These are phyloP conservation scores for Pyrocephalus nanus DNA, from an alignment of 2,797 vertebrate genomes.

Conservation along the genomic window DNA sequence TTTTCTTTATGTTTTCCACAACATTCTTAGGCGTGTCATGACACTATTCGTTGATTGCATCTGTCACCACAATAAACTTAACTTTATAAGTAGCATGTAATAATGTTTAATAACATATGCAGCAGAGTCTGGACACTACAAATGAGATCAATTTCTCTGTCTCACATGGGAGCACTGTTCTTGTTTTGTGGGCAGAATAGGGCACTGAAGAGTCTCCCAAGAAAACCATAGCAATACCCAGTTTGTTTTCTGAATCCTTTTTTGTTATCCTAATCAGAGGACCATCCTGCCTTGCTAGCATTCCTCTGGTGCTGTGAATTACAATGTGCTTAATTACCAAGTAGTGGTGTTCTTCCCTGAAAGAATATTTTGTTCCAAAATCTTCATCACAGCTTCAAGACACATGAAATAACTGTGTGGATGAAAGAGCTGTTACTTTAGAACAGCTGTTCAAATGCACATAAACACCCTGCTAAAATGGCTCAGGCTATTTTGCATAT, in stretches of 20 bases:
- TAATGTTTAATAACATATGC: neutral
- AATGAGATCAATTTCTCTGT: neutral
- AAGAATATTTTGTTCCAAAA: constrained; percentile 48
- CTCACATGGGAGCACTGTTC: constrained; percentile 14
- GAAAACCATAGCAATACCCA: neutral
- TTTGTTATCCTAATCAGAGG: neutral
- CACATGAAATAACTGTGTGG: neutral
- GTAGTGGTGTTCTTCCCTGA: neutral
- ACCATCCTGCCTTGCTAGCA: neutral
- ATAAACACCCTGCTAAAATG: constrained; percentile 22
- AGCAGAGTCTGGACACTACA: neutral
- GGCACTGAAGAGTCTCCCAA: neutral
- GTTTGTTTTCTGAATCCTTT: neutral
- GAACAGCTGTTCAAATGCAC: constrained; percentile 18
- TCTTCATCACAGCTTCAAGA: neutral
- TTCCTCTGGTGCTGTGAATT: neutral
- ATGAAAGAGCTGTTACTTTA: constrained; percentile 23
- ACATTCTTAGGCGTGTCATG: neutral
- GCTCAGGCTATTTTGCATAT: neutral
- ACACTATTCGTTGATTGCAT: neutral
- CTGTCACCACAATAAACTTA: neutral
- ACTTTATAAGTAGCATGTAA: neutral
- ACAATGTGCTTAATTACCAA: neutral
- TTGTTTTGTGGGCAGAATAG: neutral
- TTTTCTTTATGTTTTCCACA: neutral